Base-by-base conservation (phyloP, 2,888 invertebrate genomes). In the Zygogramma bicolorata region DNA sequence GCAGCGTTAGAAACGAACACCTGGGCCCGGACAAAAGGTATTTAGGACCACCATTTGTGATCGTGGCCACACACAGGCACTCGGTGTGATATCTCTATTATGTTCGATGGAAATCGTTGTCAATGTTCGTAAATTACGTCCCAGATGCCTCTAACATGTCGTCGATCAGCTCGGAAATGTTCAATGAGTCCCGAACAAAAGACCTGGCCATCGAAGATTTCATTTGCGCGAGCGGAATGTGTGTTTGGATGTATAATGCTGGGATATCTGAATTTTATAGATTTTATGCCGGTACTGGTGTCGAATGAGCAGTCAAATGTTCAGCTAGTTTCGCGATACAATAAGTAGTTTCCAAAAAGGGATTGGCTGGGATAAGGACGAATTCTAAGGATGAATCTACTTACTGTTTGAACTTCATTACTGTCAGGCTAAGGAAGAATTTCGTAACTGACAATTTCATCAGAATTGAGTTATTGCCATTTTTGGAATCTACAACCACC, bases 71-170 rank as follows among this genome's bases (percentile, higher is more conserved):
- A 53, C 53, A 53, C 53, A 53, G 53, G 25, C 63, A 46, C 31
- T 46, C 27, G 29, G 46, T 63, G 29, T 63, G 63, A 63, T 63
- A 31, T 46, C 63, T 63, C 46, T 46, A 63, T 63, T 49, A 46
- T 46, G 46, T 46, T 31, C 63, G 3, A 18, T 63, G 29, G 25
- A 46, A 63, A 63, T 25, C 18, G 13, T 46, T 63, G 63, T 63
- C 46, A 29, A 25, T 8, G 46, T 27, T 46, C 4, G 15, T 63
- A 18, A 46, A 63, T 63, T 25, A 63, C 49, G 27, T 63, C 27
- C 25, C 10, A 42, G 29, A 42, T 42, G 20, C 27, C 46, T 29
- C 29, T 18, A 46, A 63, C 18, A 46, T 18, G 63, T 42, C 46
- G 46, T 46, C 49, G 29, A 46, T 59, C 18, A 59, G 31, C 25